phyloP scores from a whole-genome alignment of 2,888 invertebrate genomes.

The Nasonia oneida region DNA sequence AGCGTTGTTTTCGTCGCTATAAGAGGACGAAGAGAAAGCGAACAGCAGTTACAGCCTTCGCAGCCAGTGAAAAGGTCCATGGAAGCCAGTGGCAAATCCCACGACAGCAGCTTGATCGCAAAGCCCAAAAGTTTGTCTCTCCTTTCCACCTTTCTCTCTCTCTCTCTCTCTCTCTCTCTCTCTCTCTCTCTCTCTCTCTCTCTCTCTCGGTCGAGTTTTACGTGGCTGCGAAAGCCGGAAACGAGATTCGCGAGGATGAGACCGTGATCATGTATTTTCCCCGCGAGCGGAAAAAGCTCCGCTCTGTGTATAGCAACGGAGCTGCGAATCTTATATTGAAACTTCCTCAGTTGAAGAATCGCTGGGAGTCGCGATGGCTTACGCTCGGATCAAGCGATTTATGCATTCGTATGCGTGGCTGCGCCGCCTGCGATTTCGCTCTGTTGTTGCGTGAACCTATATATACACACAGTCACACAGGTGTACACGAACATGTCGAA shows the following conservation, averaged over 20 bases:
- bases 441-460: neutral
- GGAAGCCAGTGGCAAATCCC: slow-evolving; percentile 14
- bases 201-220: neutral
- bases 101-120: slow-evolving; percentile 9
- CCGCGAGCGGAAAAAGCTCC: slow-evolving; percentile 2
- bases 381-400: slow-evolving; percentile 43
- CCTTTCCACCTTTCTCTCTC: slow-evolving; percentile 4
- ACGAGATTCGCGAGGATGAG: slow-evolving; percentile 57
- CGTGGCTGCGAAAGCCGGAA: slow-evolving; percentile 26
- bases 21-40: neutral
- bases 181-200: neutral
- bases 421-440: neutral
- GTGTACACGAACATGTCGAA: neutral
- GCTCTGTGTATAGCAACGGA: slow-evolving; percentile 40
- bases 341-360: slow-evolving; percentile 63
- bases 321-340: slow-evolving; percentile 68
- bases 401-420: slow-evolving; percentile 22
- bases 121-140: slow-evolving; percentile 27
- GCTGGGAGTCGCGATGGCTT: slow-evolving; percentile 44
- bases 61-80: neutral
- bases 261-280: slow-evolving; percentile 65
- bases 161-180: slow-evolving; percentile 29
- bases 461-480: neutral
- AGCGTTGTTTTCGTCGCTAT: neutral
- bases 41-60: neutral